A percentile compares a stretch with the other conserved stretches of the same genome.
Evolutionary conservation across 2,888 invertebrate species (phyloP).

Genomic region (Sepioteuthis lessoniana): DNA sequence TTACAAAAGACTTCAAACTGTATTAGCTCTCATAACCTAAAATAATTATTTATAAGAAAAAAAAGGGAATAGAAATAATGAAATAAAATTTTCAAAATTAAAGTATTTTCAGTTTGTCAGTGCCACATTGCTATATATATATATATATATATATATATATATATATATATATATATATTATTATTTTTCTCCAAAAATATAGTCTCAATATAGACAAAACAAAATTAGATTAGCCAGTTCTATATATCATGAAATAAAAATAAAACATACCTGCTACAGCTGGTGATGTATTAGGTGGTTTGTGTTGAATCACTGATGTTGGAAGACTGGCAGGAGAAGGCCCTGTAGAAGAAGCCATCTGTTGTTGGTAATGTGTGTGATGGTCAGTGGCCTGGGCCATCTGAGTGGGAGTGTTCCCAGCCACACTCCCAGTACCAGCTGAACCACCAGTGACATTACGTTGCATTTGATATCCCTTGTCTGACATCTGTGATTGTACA

Average conservation of each 20-base stretch:
- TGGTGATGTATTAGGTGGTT: conserved; percentile 53
- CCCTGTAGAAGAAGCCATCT: conserved; percentile 41
- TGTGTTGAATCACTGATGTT: conserved; percentile 54
- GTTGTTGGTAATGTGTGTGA: conserved; percentile 48
- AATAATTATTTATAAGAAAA: too few species aligned
- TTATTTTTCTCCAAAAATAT: not conserved
- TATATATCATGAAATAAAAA: not conserved
- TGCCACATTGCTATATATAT: not conserved
- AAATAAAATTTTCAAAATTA: not conserved
- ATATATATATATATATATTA: too few species aligned
- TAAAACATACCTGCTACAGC: conserved; percentile 46
- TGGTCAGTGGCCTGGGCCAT: conserved; percentile 50
- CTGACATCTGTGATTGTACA: conserved; percentile 41
- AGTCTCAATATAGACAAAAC: not conserved
- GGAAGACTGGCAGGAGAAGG: conserved; percentile 50
- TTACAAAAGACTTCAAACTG: too few species aligned
- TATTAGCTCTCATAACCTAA: too few species aligned
- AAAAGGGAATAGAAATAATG: not conserved
- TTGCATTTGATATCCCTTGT: conserved; percentile 43
- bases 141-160: too few species aligned
- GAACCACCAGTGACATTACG: conserved; percentile 36
- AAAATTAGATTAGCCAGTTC: not conserved
- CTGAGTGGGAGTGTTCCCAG: conserved; percentile 50
- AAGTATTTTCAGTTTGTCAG: not conserved
- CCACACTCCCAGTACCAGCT: conserved; percentile 48